A percentile compares a stretch with the other conserved stretches of the same genome.
Conservation (phyloP, 2,797 vertebrate species). For the Ceryle rudis region DNA sequence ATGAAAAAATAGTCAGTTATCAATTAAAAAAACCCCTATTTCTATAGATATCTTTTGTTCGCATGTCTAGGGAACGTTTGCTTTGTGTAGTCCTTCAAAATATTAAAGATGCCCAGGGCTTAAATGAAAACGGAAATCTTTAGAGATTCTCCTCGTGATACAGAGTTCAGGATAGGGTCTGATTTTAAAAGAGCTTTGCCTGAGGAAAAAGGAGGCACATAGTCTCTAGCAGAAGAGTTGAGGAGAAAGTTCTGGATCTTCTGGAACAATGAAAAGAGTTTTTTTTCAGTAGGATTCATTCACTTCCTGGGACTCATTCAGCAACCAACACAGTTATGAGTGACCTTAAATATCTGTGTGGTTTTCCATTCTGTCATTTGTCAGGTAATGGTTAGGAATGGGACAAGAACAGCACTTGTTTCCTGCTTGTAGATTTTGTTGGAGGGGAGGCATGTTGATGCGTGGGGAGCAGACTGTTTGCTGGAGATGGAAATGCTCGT, state of each 20-base stretch:
- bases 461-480: not conserved
- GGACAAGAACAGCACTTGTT: not conserved
- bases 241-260: not conserved
- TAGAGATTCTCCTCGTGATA: not conserved
- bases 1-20: not conserved
- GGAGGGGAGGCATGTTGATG: not conserved
- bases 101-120: not conserved
- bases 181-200: not conserved
- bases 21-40: not conserved
- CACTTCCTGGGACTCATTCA: not conserved
- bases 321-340: not conserved
- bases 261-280: not conserved
- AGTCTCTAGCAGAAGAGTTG: not conserved
- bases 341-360: not conserved
- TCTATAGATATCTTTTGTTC: not conserved
- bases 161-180: not conserved
- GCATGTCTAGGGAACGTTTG: not conserved
- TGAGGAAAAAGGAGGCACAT: not conserved
- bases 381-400: not conserved
- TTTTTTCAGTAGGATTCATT: not conserved
- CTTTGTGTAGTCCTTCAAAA: not conserved
- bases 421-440: not conserved
- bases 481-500: not conserved
- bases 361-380: not conserved
- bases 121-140: not conserved